These are phyloP conservation scores for Thalpophila matura DNA, from an alignment of 2,888 invertebrate genomes.

Conservation along the genomic window DNA sequence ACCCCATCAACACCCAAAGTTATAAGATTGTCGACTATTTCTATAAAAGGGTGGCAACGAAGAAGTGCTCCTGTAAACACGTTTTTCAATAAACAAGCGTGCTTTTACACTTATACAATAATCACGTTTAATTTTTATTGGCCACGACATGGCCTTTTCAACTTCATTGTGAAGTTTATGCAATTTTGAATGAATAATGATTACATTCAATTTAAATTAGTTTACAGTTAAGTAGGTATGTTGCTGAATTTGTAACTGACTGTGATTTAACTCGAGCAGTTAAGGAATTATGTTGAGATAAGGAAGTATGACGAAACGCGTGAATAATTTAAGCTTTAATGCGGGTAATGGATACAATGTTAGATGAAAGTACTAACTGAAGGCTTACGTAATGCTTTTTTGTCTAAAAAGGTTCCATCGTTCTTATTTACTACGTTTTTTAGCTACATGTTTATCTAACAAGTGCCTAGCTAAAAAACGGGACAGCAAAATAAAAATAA, in stretches of 20 bases:
- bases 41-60: conserved; percentile 49
- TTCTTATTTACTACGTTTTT: conserved; percentile 10
- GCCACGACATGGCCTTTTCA: conserved; percentile 64
- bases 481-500: conserved; percentile 44
- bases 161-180: conserved; percentile 54
- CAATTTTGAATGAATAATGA: conserved; percentile 63
- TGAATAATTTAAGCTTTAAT: conserved; percentile 45
- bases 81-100: conserved; percentile 55
- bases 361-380: conserved; percentile 34
- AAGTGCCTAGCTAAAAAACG: conserved; percentile 43
- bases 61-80: conserved; percentile 53
- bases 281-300: conserved; percentile 60
- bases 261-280: conserved; percentile 53
- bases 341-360: conserved; percentile 20
- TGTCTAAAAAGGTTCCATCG: background rate
- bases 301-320: conserved; percentile 55
- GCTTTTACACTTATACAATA: conserved; percentile 43
- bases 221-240: conserved; percentile 52
- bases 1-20: conserved; percentile 60
- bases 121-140: conserved; percentile 69
- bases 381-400: conserved; percentile 1
- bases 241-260: conserved; percentile 50
- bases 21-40: conserved; percentile 51
- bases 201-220: conserved; percentile 64
- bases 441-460: conserved; percentile 1